Evolutionary conservation across 2,888 invertebrate genomes (phyloP).

Genomic region (Mystacides longicornis): DNA sequence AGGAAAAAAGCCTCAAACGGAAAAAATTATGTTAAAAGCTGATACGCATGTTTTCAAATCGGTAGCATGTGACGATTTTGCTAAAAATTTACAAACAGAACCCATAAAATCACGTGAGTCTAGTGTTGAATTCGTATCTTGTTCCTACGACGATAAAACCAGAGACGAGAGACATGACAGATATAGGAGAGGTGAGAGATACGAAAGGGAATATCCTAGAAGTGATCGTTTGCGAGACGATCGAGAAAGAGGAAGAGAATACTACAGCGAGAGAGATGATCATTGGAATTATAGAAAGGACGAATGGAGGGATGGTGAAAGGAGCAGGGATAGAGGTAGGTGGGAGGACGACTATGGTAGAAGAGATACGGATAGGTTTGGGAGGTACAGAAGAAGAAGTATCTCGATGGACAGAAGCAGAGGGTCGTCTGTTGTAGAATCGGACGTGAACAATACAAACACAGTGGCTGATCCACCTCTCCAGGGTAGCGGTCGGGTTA

Average conservation of each 20-base stretch:
- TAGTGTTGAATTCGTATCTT: conserved; percentile 4
- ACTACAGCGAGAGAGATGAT: conserved; percentile 25
- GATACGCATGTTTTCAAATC: conserved; percentile 14
- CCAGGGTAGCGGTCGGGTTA: conserved; percentile 32
- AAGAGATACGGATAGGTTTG: conserved; percentile 32
- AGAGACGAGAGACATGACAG: conserved; percentile 29
- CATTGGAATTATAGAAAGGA: conserved; percentile 24
- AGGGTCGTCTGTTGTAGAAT: background rate
- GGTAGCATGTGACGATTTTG: conserved; percentile 16
- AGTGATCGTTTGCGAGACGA: conserved; percentile 15
- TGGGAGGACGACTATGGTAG: conserved; percentile 26
- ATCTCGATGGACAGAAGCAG: conserved; percentile 3
- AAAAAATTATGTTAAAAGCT: conserved; percentile 10
- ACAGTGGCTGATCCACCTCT: conserved; percentile 26
- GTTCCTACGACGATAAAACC: conserved; percentile 28
- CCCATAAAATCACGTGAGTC: background rate
- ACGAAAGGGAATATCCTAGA: conserved; percentile 26
- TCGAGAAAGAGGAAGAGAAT: conserved; percentile 29
- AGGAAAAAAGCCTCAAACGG: background rate
- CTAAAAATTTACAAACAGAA: conserved; percentile 21
- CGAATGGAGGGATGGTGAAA: conserved; percentile 22
- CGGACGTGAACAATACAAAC: background rate
- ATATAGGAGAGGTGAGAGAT: conserved; percentile 28
- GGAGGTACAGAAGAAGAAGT: conserved; percentile 13
- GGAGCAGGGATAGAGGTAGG: background rate